Evolutionary conservation across 2,888 invertebrate genomes (phyloP), one percentile per base, ranked within the genome.

Genomic region (Polymixis flavicincta): DNA sequence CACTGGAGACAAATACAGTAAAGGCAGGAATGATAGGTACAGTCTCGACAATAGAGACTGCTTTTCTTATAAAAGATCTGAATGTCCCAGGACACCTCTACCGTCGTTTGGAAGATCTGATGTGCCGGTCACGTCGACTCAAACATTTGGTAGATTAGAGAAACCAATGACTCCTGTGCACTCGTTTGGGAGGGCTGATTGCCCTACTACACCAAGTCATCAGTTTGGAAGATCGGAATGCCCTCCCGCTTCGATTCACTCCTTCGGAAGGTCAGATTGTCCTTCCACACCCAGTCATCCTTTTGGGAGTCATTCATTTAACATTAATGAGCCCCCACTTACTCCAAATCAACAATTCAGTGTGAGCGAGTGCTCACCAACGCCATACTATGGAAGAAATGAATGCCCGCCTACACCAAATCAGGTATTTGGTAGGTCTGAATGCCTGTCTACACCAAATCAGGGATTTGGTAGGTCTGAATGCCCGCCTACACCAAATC

Each of bases 201-300:
- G 91, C 69, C 91, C 94, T 9, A 17, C 85, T n/a, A 92, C 94
- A 13, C 92, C 93, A n/a, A 90, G 65, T 71, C 91, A 91, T 76
- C 76, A 88, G 2, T 92, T 90, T 78, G 91, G 91, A 3, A 81
- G 89, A 42, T 74, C 82, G 13, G 92, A 91, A 14, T 84, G 88
- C 59, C 90, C 90, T 2, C 9, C 76, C 6, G 89, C 89, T 2
- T 86, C 90, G 7, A 86, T 65, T 63, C 89, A 90, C 63, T 68
- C 89, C 0, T 92, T 90, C 52, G 90, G 88, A 14, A 74, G 89
- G 85, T 74, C 85, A 13, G 90, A 92, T 25, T 76, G 87, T 32
- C 85, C 89, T 6, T 6, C 79, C 19, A 76, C 90, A 8, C 89
- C 85, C 13, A 89, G 45, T 60, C 89, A 89, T 86, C 68, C 88